A percentile compares a stretch with the other conserved stretches of the same genome.
Evolutionary conservation across 2,113 vertebrate genomes (phyloP).

Genomic region (Actenoides hombroni): DNA sequence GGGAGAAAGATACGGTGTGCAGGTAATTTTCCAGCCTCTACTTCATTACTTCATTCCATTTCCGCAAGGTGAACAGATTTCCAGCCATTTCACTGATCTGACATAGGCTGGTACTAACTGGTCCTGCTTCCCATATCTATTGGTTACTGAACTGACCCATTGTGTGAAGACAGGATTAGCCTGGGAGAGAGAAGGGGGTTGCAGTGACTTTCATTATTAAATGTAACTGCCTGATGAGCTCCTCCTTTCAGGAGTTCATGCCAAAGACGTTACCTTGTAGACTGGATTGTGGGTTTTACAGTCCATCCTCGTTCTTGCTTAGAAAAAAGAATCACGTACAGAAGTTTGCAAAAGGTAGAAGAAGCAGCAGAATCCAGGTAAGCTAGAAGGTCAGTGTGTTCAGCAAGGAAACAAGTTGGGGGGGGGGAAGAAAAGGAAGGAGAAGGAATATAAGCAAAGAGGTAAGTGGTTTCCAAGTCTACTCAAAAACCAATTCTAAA

Average conservation of each 20-base stretch:
- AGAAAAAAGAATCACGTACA: slow-evolving; percentile 44
- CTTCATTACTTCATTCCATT: background rate
- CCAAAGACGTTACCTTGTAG: slow-evolving; percentile 67
- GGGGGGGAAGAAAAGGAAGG: background rate
- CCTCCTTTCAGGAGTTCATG: background rate
- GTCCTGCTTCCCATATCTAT: background rate
- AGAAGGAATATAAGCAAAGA: slow-evolving; percentile 29
- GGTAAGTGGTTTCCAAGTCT: background rate
- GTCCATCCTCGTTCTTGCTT: slow-evolving; percentile 51
- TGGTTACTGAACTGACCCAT: background rate
- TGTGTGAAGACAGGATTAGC: background rate
- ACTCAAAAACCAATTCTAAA: background rate
- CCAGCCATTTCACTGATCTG: background rate
- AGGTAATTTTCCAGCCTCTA: background rate
- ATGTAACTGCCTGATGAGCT: background rate
- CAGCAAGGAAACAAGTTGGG: background rate
- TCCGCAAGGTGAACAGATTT: background rate
- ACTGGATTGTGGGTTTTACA: slow-evolving; percentile 28
- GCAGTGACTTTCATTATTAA: background rate
- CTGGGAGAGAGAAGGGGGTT: background rate
- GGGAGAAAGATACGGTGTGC: background rate
- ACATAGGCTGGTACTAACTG: background rate
- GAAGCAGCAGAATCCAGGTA: slow-evolving; percentile 62
- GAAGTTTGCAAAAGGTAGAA: slow-evolving; percentile 50
- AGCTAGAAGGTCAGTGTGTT: slow-evolving; percentile 47